Conservation (phyloP, 2,797 vertebrate species). For the Aldrovandia affinis region DNA sequence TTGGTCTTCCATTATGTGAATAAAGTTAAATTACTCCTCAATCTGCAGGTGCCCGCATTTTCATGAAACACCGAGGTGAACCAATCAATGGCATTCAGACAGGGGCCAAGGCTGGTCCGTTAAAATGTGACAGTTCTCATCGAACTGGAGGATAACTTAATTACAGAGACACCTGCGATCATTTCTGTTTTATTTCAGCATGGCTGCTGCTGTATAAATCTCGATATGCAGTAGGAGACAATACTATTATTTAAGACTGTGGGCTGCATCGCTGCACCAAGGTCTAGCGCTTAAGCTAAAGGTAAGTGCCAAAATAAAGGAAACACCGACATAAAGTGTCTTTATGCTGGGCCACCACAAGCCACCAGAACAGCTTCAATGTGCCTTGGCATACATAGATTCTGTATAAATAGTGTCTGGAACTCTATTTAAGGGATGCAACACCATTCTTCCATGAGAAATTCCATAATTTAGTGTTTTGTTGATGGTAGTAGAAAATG, state of each 20-base stretch:
- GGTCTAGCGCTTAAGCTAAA: too few species aligned
- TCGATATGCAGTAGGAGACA: not conserved
- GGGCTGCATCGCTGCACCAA: too few species aligned
- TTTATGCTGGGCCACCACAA: too few species aligned
- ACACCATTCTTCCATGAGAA: too few species aligned
- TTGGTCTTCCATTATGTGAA: not conserved
- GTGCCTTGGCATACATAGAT: too few species aligned
- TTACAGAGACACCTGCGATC: not conserved
- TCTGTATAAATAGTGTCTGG: too few species aligned
- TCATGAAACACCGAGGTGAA: not conserved
- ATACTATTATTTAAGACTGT: not conserved
- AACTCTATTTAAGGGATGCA: not conserved
- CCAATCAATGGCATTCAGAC: not conserved
- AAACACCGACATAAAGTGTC: too few species aligned
- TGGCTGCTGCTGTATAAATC: not conserved
- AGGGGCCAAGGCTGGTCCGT: not conserved
- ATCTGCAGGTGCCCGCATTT: slow-evolving; percentile 4
- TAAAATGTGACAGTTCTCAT: not conserved
- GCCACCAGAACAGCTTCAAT: too few species aligned
- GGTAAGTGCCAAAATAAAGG: too few species aligned
- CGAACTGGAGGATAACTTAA: not conserved
- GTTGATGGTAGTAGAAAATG: too few species aligned
- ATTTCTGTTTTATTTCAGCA: not conserved
- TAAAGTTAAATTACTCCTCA: slow-evolving; percentile 14
- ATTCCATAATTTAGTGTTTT: too few species aligned